A percentile compares a stretch with the other conserved stretches of the same genome.
Conservation (phyloP, 2,888 invertebrate species). For the Xylota segnis region DNA sequence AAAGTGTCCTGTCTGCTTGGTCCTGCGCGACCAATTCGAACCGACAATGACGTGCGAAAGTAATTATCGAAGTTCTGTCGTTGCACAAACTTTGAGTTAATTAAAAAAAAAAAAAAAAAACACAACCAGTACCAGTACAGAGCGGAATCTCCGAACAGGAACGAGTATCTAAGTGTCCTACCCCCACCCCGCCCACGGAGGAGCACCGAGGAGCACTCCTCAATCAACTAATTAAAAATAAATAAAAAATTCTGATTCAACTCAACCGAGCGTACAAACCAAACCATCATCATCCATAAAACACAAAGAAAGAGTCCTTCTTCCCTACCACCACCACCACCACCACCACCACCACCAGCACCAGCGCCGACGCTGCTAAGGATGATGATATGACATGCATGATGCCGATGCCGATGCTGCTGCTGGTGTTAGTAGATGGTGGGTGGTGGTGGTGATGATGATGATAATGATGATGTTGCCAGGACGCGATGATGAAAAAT, state of each 20-base stretch:
- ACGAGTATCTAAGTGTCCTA: neutral
- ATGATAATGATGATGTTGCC: slow-evolving; percentile 50
- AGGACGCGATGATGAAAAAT: slow-evolving; percentile 55
- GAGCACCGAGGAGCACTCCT: neutral
- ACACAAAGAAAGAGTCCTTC: slow-evolving; percentile 23
- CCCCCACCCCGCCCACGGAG: neutral
- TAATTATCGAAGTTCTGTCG: slow-evolving; percentile 52
- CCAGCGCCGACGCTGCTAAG: neutral
- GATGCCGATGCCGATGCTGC: too few species aligned
- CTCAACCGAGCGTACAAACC: slow-evolving; percentile 26
- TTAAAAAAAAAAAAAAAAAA: slow-evolving; percentile 37
- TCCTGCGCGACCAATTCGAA: slow-evolving; percentile 8
- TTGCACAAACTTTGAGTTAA: slow-evolving; percentile 52
- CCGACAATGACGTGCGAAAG: slow-evolving; percentile 47
- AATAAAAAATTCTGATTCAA: slow-evolving; percentile 54
- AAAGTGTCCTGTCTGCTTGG: neutral
- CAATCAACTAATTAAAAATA: slow-evolving; percentile 67
- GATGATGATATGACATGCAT: slow-evolving; percentile 59
- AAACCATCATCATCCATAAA: slow-evolving; percentile 28
- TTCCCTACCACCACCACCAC: too few species aligned
- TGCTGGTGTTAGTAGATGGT: too few species aligned
- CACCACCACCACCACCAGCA: too few species aligned
- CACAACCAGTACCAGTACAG: neutral
- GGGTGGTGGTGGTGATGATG: slow-evolving; percentile 20
- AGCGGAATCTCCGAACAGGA: neutral